phyloP scores from a whole-genome alignment of 2,113 vertebrate genomes.

The Hylia prasina region DNA sequence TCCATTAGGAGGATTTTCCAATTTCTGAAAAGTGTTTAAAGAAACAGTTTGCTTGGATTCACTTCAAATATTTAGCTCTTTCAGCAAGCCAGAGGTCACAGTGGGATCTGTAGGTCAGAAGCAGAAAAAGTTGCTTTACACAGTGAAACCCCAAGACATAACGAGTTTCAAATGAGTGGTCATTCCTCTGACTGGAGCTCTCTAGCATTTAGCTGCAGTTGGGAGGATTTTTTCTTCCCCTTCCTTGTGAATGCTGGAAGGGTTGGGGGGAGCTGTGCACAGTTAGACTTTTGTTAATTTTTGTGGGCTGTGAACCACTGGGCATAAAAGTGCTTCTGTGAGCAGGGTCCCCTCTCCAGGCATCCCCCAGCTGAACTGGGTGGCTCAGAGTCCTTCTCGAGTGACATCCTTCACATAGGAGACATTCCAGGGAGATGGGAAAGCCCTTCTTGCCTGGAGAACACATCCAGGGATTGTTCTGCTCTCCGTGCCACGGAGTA shows the following conservation, averaged over 20 bases:
- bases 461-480: slow-evolving; percentile 39
- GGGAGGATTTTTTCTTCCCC: neutral
- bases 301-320: neutral
- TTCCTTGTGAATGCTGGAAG: neutral
- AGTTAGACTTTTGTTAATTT: slow-evolving; percentile 48
- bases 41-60: slow-evolving; percentile 67
- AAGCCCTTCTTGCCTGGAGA: neutral
- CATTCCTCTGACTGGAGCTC: neutral
- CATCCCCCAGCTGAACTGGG: neutral
- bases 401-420: neutral
- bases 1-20: neutral
- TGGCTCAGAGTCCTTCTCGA: neutral
- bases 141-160: neutral
- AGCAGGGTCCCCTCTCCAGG: neutral
- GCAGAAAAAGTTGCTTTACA: slow-evolving; percentile 24
- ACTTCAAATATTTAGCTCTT: slow-evolving; percentile 63
- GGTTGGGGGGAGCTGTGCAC: neutral
- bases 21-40: slow-evolving; percentile 55
- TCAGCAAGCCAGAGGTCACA: slow-evolving; percentile 51
- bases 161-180: neutral
- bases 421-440: slow-evolving; percentile 41
- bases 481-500: neutral
- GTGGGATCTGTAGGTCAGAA: slow-evolving; percentile 25
- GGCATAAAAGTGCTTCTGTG: slow-evolving; percentile 19
- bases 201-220: neutral